Evolutionary conservation across 2,888 invertebrate species (phyloP).

Genomic region (Mylabris sibirica): DNA sequence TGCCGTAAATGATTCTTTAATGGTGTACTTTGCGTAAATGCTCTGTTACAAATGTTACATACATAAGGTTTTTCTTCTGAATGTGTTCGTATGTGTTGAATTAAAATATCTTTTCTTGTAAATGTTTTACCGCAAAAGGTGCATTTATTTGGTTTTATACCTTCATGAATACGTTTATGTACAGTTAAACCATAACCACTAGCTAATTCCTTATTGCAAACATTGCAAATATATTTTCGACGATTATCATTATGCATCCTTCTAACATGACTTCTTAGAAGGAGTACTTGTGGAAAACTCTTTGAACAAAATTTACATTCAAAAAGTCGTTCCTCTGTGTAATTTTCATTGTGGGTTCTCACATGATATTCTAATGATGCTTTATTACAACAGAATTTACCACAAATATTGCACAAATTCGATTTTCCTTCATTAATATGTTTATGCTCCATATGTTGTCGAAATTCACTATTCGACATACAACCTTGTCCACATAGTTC

Average conservation of each 20-base stretch:
- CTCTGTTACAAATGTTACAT: background rate
- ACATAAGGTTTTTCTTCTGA: slow-evolving; percentile 52
- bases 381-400: no score
- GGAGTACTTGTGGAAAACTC: background rate
- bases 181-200: background rate
- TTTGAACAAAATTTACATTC: background rate
- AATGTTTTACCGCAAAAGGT: no score
- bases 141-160: no score
- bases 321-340: no score
- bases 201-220: slow-evolving; percentile 3
- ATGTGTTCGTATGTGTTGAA: slow-evolving; percentile 6
- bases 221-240: background rate
- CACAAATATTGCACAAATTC: no score
- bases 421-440: no score
- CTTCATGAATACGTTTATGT: background rate
- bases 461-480: no score
- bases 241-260: background rate
- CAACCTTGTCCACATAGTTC: no score
- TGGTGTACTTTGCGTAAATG: background rate
- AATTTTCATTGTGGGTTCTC: no score
- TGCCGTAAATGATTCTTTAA: background rate
- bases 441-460: no score
- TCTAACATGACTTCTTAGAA: background rate
- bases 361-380: no score
- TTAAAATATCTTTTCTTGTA: background rate